Base-by-base conservation (phyloP, 2,888 invertebrate species). In the Selenia dentaria region DNA sequence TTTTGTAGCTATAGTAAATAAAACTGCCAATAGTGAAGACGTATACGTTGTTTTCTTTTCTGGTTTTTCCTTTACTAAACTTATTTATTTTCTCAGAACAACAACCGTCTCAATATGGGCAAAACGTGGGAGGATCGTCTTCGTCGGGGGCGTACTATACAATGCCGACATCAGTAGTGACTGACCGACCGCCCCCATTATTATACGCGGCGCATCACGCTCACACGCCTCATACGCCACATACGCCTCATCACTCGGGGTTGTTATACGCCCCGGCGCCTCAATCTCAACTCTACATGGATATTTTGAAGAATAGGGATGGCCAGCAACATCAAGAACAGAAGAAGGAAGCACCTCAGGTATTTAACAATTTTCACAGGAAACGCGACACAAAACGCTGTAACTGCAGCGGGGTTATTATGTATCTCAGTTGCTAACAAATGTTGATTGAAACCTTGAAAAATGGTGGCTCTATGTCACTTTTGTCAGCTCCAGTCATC, bases 291-390 rank as follows among this genome's bases (percentile, higher is more conserved):
- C 35, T 86, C 6, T 91, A 91, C 47, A 59, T 89, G 3, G 89
- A 90, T 24, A 83, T 90, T 77, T 37, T 89, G 57, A 88, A 88
- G 70, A 85, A 83, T 28, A 74, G 87, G 24, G 88, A 86, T 2
- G 74, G 70, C 0, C 79, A 78, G 28, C 82, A 79, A 26, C 87
- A 87, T 51, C 79, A 80, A 40, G 85, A 87, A 6, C 69, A 59
- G 25, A 87, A 87, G 65, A 87, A 87, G 49, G 87, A 88, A 1
- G 8, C 70, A 2, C 87, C 72, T 1, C 87, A 85, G 79, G 87
- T 86, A 43, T 27, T 48, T n/a, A n/a, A n/a, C n/a, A n/a, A n/a
- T n/a, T n/a, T n/a, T n/a, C n/a, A n/a, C n/a, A n/a, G n/a, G n/a
- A n/a, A n/a, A n/a, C n/a, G n/a, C n/a, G n/a, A n/a, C n/a, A n/a